phyloP scores from a whole-genome alignment of 1,140 invertebrate genomes.

The Batillaria attramentaria region DNA sequence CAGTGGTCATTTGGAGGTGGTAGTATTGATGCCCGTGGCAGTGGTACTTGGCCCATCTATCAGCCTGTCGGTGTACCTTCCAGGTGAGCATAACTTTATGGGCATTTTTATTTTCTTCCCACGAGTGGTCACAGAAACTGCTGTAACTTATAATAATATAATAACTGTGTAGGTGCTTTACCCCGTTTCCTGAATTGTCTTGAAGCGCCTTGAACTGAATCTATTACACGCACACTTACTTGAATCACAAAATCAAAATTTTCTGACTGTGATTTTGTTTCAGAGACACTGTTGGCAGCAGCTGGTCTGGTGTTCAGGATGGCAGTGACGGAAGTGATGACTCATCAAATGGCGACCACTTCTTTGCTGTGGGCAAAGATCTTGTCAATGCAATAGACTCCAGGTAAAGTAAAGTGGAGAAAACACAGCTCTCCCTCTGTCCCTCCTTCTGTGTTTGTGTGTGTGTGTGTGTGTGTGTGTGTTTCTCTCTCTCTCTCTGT shows the following conservation, averaged over 20 bases:
- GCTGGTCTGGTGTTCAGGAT: slow-evolving; percentile 65
- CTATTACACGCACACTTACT: background rate
- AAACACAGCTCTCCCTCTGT: too few species aligned
- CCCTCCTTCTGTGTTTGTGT: background rate
- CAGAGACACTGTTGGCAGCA: slow-evolving; percentile 55
- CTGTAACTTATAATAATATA: background rate
- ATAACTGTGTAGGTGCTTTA: background rate
- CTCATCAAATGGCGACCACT: slow-evolving; percentile 64
- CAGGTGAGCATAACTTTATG: slow-evolving; percentile 36
- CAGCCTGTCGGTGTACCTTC: slow-evolving; percentile 39
- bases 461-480: background rate
- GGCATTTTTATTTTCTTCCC: background rate
- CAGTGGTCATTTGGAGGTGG: slow-evolving; percentile 41
- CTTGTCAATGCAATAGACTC: slow-evolving; percentile 58
- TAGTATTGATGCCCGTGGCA: slow-evolving; percentile 23
- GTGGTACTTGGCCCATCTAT: slow-evolving; percentile 51
- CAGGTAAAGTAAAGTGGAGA: too few species aligned
- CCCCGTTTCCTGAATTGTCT: background rate
- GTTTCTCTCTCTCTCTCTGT: too few species aligned
- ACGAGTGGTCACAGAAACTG: background rate
- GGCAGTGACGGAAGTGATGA: slow-evolving; percentile 67
- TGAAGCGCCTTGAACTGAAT: background rate
- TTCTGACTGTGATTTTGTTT: background rate
- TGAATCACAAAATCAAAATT: background rate
- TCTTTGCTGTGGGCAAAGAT: slow-evolving; percentile 62